Evolutionary conservation across 2,888 invertebrate species (phyloP).

Genomic region (Morinoia aosen): DNA sequence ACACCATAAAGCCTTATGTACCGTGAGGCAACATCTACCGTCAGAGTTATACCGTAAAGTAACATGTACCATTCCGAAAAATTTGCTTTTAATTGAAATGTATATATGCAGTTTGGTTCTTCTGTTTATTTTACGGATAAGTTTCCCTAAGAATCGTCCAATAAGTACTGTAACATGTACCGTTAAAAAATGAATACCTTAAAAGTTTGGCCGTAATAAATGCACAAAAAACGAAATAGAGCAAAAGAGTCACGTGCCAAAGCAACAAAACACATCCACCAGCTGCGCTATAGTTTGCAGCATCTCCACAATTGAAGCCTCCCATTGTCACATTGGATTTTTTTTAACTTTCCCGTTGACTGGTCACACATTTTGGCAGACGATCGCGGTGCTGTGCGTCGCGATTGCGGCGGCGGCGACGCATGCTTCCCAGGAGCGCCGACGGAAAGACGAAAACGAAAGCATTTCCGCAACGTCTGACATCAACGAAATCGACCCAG

Average conservation of each 20-base stretch:
- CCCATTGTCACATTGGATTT: not conserved
- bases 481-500: not conserved
- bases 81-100: too few species aligned
- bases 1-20: too few species aligned
- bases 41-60: too few species aligned
- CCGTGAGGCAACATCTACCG: too few species aligned
- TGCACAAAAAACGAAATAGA: too few species aligned
- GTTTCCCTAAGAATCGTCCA: too few species aligned
- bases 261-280: not conserved
- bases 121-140: too few species aligned
- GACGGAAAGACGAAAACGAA: not conserved
- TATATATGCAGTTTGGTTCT: too few species aligned
- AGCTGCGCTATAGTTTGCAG: not conserved
- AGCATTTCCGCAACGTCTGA: not conserved
- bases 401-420: not conserved
- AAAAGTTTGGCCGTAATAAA: too few species aligned
- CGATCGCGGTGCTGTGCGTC: constrained; percentile 4
- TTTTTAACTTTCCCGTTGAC: not conserved
- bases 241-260: not conserved
- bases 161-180: too few species aligned
- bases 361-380: not conserved
- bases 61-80: too few species aligned
- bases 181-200: too few species aligned
- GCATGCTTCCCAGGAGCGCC: not conserved
- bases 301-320: not conserved